phyloP scores from a whole-genome alignment of 2,888 invertebrate genomes.

The Margaritifera margaritifera region DNA sequence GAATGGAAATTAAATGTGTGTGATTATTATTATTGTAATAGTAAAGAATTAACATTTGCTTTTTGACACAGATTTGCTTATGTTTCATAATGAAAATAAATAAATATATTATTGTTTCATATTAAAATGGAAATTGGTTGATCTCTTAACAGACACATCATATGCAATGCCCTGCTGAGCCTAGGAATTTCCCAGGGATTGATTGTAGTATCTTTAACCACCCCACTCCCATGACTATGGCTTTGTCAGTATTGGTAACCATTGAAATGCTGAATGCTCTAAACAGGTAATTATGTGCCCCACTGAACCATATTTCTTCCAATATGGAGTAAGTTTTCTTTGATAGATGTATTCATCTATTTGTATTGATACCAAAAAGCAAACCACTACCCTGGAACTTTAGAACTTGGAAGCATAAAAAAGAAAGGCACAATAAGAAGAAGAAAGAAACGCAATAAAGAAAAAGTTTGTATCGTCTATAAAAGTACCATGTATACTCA shows the following conservation, averaged over 20 bases:
- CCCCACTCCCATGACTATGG: slow-evolving; percentile 99
- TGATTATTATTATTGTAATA: too few species aligned
- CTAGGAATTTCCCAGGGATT: slow-evolving; percentile 95
- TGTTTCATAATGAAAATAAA: neutral
- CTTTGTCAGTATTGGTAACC: slow-evolving; percentile 98
- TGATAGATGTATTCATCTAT: neutral
- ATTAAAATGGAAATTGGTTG: slow-evolving; percentile 2
- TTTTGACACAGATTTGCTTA: neutral
- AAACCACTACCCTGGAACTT: too few species aligned
- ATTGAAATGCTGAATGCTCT: slow-evolving; percentile 99
- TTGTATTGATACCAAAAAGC: neutral
- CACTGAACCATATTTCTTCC: neutral
- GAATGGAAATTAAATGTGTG: too few species aligned
- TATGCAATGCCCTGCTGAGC: slow-evolving; percentile 91
- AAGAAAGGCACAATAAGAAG: too few species aligned
- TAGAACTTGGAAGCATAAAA: too few species aligned
- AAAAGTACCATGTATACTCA: too few species aligned
- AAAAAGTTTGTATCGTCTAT: too few species aligned
- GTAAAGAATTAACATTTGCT: neutral
- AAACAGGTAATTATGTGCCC: slow-evolving; percentile 85
- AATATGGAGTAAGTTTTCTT: neutral
- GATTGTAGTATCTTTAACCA: slow-evolving; percentile 98
- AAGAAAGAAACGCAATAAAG: too few species aligned
- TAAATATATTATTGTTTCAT: neutral
- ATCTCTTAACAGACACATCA: slow-evolving; percentile 86